These are phyloP conservation scores for Anagyrus pseudococci DNA, from an alignment of 2,888 invertebrate genomes.

Conservation along the genomic window DNA sequence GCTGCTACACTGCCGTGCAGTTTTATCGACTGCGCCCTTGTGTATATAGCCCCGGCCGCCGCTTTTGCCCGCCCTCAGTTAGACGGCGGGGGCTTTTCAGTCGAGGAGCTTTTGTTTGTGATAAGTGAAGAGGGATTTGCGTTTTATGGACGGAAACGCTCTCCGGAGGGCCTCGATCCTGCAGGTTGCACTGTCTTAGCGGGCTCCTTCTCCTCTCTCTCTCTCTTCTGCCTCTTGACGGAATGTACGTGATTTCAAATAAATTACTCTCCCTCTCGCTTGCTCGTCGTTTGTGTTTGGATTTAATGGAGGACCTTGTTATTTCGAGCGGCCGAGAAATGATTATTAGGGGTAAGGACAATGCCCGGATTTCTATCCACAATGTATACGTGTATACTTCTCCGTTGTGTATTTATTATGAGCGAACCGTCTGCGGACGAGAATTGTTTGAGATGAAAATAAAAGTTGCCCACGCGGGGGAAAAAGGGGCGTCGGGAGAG, in stretches of 20 bases:
- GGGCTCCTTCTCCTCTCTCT: not conserved
- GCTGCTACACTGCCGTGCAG: too few species aligned
- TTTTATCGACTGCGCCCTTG: conserved; percentile 29
- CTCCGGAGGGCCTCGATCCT: too few species aligned
- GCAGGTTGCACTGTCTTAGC: not conserved
- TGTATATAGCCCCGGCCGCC: not conserved
- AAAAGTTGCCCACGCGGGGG: not conserved
- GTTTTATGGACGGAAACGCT: conserved; percentile 13
- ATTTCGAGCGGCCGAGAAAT: not conserved
- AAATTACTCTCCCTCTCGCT: not conserved
- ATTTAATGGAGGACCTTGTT: not conserved
- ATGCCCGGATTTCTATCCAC: too few species aligned
- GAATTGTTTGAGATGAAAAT: not conserved
- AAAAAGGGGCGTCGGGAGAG: not conserved
- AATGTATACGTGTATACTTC: too few species aligned
- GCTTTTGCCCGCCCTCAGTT: not conserved
- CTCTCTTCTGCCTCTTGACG: not conserved
- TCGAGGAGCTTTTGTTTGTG: conserved; percentile 14
- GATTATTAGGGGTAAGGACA: too few species aligned
- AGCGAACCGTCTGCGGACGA: too few species aligned
- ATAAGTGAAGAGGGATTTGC: conserved; percentile 8
- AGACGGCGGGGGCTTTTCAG: conserved; percentile 1
- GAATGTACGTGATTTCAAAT: not conserved
- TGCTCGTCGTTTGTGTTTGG: not conserved
- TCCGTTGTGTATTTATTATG: too few species aligned